Percentiles rank a stretch among this genome's conserved stretches.
phyloP scores from a whole-genome alignment of 2,113 vertebrate species.

The Alligator sinensis region DNA sequence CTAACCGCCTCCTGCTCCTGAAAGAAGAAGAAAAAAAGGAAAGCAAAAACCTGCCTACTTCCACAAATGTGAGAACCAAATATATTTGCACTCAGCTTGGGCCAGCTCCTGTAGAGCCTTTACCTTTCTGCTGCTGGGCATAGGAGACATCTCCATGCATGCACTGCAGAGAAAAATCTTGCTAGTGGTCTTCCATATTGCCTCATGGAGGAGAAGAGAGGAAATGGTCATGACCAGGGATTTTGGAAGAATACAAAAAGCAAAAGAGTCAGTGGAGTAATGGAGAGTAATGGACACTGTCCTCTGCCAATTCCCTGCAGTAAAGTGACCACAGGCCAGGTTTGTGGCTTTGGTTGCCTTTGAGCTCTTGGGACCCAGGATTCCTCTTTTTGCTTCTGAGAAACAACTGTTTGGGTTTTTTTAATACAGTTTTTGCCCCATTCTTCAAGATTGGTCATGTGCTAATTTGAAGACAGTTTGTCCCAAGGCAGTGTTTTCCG shows the following conservation, averaged over 20 bases:
- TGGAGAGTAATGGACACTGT: background rate
- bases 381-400: slow-evolving; percentile 35
- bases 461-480: slow-evolving; percentile 38
- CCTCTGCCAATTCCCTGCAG: background rate
- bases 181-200: slow-evolving; percentile 20
- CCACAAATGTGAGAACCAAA: slow-evolving; percentile 32
- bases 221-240: slow-evolving; percentile 25
- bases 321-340: fast-evolving
- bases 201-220: background rate
- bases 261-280: background rate
- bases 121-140: background rate
- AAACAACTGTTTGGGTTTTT: background rate
- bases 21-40: background rate
- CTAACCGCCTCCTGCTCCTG: background rate
- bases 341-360: slow-evolving; percentile 39
- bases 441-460: slow-evolving; percentile 46
- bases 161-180: slow-evolving; percentile 58
- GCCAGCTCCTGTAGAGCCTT: slow-evolving; percentile 41
- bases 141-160: slow-evolving; percentile 41
- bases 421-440: background rate
- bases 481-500: background rate
- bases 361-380: background rate
- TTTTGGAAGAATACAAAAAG: slow-evolving; percentile 35
- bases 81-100: slow-evolving; percentile 26
- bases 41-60: slow-evolving; percentile 34